Evolutionary conservation across 2,888 invertebrate species (phyloP), one percentile per base, ranked within the genome.

Genomic region (Abscondita cerata): DNA sequence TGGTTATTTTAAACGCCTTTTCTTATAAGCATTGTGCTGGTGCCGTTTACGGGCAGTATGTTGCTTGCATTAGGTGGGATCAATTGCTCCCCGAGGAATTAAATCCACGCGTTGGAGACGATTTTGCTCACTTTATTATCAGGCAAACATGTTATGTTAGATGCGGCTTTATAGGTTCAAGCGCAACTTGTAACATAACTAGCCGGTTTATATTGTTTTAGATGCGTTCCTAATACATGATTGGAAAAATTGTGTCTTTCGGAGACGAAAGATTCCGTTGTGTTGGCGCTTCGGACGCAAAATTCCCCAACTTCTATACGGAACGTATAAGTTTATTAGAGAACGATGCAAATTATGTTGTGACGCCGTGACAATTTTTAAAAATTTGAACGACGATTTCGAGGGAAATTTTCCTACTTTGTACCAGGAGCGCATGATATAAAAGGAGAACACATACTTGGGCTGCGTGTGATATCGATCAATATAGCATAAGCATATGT

Each of bases 381-480:
- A 44, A 16, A 44, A 44, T 44, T 13, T 59, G 62, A 69, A 70
- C 69, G 68, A 65, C 66, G 68, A 70, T 70, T 71, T 63, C 70
- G 72, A 72, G 72, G 72, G 72, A 73, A 73, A 73, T 71, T 72
- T 72, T 68, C 71, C 71, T 70, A 72, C 69, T 72, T 70, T 62
- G 40, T 60, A 68, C 31, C 62, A 69, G 72, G 72, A 63, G 13
- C 47, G 34, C 67, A 73, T 60, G 40, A 68, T 25, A 16, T 6
- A 12, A 1, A 9, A n/a, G 25, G 1, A 12, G 48, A 9, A 9
- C 19, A 6, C 11, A n/a, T 36, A 36, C n/a, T n/a, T 18, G 18
- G 3, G 16, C 11, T 11, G 44, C 15, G n/a, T 19, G 8, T 18
- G 41, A n/a, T 25, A 25, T 25, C 25, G 25, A 25, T 25, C 6